Conservation (phyloP, 2,797 vertebrate species). For the Pseudomugil gertrudae region DNA sequence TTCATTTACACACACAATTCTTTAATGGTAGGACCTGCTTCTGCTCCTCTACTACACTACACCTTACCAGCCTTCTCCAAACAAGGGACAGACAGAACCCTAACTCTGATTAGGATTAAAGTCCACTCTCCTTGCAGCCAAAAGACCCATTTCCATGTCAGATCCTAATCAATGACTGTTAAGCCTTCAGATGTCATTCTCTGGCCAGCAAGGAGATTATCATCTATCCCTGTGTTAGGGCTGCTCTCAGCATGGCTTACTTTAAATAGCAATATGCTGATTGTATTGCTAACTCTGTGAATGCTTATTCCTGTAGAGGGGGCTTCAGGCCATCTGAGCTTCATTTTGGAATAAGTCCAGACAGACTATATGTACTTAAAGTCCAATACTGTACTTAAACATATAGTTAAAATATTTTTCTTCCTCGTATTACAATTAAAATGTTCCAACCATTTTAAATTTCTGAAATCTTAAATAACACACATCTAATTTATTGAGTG, state of each 20-base stretch:
- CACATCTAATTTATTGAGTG: neutral
- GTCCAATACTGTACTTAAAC: slow-evolving; percentile 29
- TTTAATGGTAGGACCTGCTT: slow-evolving; percentile 57
- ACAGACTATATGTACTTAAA: slow-evolving; percentile 14
- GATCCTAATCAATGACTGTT: slow-evolving; percentile 74
- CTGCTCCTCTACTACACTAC: slow-evolving; percentile 12
- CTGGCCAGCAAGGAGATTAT: slow-evolving; percentile 70
- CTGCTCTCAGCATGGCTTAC: slow-evolving; percentile 62
- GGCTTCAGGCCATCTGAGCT: slow-evolving; percentile 38
- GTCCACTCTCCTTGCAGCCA: slow-evolving; percentile 49
- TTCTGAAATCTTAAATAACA: neutral
- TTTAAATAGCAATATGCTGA: slow-evolving; percentile 75
- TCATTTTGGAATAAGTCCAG: slow-evolving; percentile 32
- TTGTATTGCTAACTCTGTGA: slow-evolving; percentile 38
- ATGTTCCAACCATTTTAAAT: neutral
- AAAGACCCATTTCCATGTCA: slow-evolving; percentile 56
- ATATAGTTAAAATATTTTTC: slow-evolving; percentile 6
- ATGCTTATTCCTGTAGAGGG: slow-evolving; percentile 31
- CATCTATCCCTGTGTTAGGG: slow-evolving; percentile 59
- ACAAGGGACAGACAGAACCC: slow-evolving; percentile 26
- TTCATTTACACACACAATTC: slow-evolving; percentile 78
- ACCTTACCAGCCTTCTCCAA: slow-evolving; percentile 12
- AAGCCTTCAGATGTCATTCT: slow-evolving; percentile 66
- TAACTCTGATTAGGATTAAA: slow-evolving; percentile 36
- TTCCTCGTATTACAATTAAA: neutral